Percentiles rank a stretch among this genome's conserved stretches.
Conservation (phyloP, 2,113 vertebrate genomes). For the Thinocorus orbignyianus region DNA sequence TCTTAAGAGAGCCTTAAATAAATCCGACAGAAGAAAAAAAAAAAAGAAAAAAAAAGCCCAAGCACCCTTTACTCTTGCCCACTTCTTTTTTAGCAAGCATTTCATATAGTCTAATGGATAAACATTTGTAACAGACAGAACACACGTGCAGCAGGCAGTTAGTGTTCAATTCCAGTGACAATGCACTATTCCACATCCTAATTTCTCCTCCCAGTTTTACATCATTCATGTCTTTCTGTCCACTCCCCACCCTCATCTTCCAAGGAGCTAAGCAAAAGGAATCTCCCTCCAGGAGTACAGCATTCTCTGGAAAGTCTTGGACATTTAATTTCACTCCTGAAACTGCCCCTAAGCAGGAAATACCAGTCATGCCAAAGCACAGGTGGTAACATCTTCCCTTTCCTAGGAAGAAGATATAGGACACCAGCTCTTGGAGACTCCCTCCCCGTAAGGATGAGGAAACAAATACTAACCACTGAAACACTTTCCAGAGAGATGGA, state of each 20-base stretch:
- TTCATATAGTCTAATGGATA: background rate
- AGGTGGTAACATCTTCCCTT: background rate
- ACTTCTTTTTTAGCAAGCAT: background rate
- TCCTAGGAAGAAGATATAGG: background rate
- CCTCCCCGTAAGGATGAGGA: background rate
- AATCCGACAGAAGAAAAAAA: background rate
- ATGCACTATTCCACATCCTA: background rate
- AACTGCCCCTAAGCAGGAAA: background rate
- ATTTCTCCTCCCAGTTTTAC: background rate
- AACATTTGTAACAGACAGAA: background rate
- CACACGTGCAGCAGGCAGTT: accelerated
- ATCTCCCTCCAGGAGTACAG: background rate
- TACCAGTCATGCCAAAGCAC: background rate
- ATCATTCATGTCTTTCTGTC: background rate
- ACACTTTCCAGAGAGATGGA: constrained; percentile 80
- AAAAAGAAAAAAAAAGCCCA: background rate
- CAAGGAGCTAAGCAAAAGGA: background rate
- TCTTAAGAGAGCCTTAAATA: background rate
- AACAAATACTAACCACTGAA: constrained; percentile 81
- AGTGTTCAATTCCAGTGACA: accelerated
- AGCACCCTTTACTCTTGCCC: background rate
- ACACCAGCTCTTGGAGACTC: background rate
- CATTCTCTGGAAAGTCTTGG: background rate
- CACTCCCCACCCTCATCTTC: background rate
- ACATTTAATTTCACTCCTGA: background rate